Base-by-base conservation (phyloP, 1,140 invertebrate species). In the Penaeus chinensis region DNA sequence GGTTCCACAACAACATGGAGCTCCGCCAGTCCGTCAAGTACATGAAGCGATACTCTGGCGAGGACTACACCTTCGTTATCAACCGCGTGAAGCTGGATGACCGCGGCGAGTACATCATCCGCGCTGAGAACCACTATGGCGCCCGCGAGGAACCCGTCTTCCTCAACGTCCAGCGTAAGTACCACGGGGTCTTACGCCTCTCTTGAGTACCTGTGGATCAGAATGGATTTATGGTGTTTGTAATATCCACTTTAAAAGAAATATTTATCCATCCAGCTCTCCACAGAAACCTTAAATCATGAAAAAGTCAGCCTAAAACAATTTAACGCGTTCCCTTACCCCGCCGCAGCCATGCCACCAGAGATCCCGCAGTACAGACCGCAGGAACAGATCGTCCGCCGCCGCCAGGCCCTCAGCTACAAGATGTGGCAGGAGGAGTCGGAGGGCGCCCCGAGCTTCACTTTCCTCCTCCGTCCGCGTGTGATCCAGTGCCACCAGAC, bases 1-100 rank as follows among this genome's bases (percentile, higher is more conserved):
- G 99, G 99, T 97, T 95, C 90, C 96, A 97, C 90, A 98, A 98
- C 92, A 97, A 97, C 92, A 94, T 95, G 90, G 98, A 99, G 91
- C 93, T 99, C n/a, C 94, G 96, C 82, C 99, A 99, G 93, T 99
- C 98, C 90, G 98, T 99, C 42, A 99, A 99, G 93, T 99, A 98
- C 93, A 99, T 99, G 98, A 99, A 99, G 93, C 95, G 98, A 66
- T 99, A 99, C 92, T 94, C 95, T 60, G 97, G 97, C 63, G 97
- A 99, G 90, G 98, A 99, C 92, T 99, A 98, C 92, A 98, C 98
- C 91, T 98, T 99, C 92, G 96, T 99, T 74, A 99, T 99, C 89
- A 99, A 99, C 92, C 95, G 99, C 90, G 96, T 96, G 16, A 99
- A 98, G 92, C 92, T 98, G 84, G 96, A 97, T 90, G 98, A 99